Conservation (phyloP, 2,888 invertebrate species). For the Rhogogaster chlorosoma region DNA sequence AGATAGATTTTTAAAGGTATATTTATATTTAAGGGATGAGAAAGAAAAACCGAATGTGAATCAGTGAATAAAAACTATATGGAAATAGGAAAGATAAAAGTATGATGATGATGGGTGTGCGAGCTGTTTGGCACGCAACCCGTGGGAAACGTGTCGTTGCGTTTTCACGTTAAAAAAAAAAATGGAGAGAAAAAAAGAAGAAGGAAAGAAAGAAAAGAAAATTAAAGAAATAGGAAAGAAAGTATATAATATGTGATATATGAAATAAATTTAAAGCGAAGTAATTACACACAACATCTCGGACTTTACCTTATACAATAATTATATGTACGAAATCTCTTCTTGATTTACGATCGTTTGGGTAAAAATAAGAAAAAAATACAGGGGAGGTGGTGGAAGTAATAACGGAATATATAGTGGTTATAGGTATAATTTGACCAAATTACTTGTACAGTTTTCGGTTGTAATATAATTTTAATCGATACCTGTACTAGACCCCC, state of each 20-base stretch:
- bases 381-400: neutral
- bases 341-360: slow-evolving; percentile 64
- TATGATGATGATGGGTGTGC: neutral
- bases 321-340: slow-evolving; percentile 60
- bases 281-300: slow-evolving; percentile 34
- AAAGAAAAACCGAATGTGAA: neutral
- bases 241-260: neutral
- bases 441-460: no score
- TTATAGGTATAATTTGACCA: neutral
- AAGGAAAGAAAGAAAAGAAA: neutral
- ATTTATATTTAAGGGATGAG: no score
- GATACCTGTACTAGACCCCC: no score
- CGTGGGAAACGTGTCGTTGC: neutral
- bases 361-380: neutral
- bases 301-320: neutral
- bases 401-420: neutral
- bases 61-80: neutral
- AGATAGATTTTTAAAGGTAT: no score
- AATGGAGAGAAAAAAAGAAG: neutral
- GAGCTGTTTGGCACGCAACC: neutral
- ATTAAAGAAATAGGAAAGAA: neutral
- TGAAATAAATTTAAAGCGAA: slow-evolving; percentile 6
- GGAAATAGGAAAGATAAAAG: neutral
- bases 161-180: neutral
- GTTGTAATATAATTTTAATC: no score